phyloP scores from a whole-genome alignment of 1,140 invertebrate genomes.

The Micrasema minimum region DNA sequence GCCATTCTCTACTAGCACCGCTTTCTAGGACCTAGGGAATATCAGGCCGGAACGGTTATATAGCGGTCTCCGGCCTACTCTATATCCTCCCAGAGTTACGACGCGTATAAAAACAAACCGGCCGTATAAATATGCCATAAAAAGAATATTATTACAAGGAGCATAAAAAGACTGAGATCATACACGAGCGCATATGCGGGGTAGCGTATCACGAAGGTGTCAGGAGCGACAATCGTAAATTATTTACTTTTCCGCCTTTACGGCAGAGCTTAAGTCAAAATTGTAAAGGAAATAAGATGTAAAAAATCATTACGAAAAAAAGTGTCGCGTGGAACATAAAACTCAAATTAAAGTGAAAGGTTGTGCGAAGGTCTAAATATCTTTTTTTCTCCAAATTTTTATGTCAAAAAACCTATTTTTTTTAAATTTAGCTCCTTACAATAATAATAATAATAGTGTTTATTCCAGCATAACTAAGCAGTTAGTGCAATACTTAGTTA shows the following conservation, averaged over 20 bases:
- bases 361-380: too few species aligned
- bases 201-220: conserved; percentile 17
- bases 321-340: too few species aligned
- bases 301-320: not conserved
- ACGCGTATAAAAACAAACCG: conserved; percentile 32
- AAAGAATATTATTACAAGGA: conserved; percentile 30
- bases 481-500: too few species aligned
- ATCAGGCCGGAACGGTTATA: conserved; percentile 2
- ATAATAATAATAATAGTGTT: too few species aligned
- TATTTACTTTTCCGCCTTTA: conserved; percentile 32
- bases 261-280: not conserved
- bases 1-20: conserved; percentile 9
- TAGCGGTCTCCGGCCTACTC: not conserved
- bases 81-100: conserved; percentile 11
- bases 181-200: conserved; percentile 7
- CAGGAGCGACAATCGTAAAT: conserved; percentile 19
- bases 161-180: conserved; percentile 15
- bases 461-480: too few species aligned
- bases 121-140: conserved; percentile 33
- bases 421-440: too few species aligned
- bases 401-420: too few species aligned
- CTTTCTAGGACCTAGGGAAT: conserved; percentile 5
- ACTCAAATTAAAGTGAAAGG: too few species aligned
- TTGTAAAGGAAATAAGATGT: conserved; percentile 10
- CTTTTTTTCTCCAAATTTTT: too few species aligned